Evolutionary conservation across 2,113 vertebrate species (phyloP).

Genomic region (Glaucidium brasilianum): DNA sequence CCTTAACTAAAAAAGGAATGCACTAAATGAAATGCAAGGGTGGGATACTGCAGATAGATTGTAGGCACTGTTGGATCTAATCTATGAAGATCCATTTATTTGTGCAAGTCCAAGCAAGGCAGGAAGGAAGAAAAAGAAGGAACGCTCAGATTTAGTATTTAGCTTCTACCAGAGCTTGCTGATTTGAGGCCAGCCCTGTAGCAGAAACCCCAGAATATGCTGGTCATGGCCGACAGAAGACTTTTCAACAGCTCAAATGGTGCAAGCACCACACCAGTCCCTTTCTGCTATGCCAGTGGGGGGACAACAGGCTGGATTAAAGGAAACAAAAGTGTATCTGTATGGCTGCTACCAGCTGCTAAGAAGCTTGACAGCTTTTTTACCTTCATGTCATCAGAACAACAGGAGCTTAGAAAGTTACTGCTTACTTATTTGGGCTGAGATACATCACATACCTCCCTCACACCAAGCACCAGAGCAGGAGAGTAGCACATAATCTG

Average conservation of each 20-base stretch:
- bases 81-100: not conserved
- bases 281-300: not conserved
- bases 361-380: not conserved
- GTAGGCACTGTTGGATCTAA: not conserved
- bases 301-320: not conserved
- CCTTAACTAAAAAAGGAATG: not conserved
- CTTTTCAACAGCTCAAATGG: not conserved
- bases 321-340: not conserved
- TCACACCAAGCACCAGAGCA: not conserved
- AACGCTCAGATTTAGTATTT: not conserved
- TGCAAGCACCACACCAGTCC: not conserved
- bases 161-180: not conserved
- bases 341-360: not conserved
- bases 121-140: not conserved
- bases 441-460: not conserved
- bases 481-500: not conserved
- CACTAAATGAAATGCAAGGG: not conserved
- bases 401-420: not conserved
- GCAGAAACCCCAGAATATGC: not conserved
- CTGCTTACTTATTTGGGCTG: not conserved
- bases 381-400: not conserved
- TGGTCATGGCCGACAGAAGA: not conserved
- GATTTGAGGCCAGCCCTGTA: not conserved
- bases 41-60: not conserved
- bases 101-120: not conserved